Evolutionary conservation across 1,140 invertebrate genomes (phyloP).

Genomic region (Oscheius sp.): DNA sequence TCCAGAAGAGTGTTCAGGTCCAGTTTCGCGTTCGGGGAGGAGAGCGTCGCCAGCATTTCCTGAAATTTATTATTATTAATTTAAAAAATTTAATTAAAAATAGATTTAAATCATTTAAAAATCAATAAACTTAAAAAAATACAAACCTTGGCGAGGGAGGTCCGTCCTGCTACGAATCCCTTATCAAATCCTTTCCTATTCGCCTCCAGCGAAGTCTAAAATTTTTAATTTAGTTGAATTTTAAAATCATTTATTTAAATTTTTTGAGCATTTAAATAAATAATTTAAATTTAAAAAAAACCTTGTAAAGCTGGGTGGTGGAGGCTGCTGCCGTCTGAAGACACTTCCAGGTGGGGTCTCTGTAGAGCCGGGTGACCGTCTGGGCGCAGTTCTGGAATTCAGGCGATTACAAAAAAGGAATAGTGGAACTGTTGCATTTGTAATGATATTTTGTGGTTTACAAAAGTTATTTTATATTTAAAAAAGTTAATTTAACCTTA

Average conservation of each 20-base stretch:
- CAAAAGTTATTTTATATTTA: neutral
- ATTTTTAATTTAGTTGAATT: neutral
- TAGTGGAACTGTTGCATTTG: neutral
- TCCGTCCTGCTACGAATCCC: slow-evolving; percentile 44
- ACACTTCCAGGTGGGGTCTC: slow-evolving; percentile 44
- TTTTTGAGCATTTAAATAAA: neutral
- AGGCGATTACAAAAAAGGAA: neutral
- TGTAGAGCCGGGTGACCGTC: slow-evolving; percentile 47
- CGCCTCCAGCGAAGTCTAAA: slow-evolving; percentile 44
- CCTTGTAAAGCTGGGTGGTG: slow-evolving; percentile 57
- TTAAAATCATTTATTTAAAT: neutral
- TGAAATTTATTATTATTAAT: neutral
- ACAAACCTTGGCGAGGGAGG: slow-evolving; percentile 45
- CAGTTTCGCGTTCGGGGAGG: neutral
- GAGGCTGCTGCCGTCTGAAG: slow-evolving; percentile 48
- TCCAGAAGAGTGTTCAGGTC: slow-evolving; percentile 30
- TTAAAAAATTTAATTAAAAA: neutral
- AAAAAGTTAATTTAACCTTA: too few species aligned
- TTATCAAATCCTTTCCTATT: slow-evolving; percentile 53
- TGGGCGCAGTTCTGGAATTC: slow-evolving; percentile 30
- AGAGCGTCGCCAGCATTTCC: slow-evolving; percentile 15
- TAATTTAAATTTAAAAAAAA: neutral
- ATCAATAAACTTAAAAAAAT: neutral
- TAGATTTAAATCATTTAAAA: neutral
- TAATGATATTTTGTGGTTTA: neutral